Base-by-base conservation (phyloP, 2,113 vertebrate genomes). In the Maccullochella peelii region DNA sequence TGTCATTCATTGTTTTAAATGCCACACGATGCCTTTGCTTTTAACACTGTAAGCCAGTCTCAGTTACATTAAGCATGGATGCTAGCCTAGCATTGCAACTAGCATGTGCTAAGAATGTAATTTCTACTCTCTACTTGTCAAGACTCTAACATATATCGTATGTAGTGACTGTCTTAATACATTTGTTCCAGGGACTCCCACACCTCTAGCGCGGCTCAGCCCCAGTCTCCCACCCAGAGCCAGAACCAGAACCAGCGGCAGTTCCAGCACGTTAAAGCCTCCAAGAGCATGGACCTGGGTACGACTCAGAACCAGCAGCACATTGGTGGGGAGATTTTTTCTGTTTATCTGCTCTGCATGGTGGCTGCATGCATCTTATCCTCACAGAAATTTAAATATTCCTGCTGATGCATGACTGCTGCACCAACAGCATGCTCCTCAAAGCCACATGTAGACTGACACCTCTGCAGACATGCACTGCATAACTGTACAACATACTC, bases 231-330 rank as follows among this genome's bases (percentile, higher is more conserved):
- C 1, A 7, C 36, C 76, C 88, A 85, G 76, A 73, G 1, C 57
- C 86, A 80, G 44, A 78, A 8, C 57, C 86, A 80, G 44, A 78
- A 8, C 50, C 96, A 96, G 89, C 87, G 89, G 58, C 97, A 98
- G 93, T 93, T 95, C 93, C 96, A 97, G 92, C 97, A 97, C 85
- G 94, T 98, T 58, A 99, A 98, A 94, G 95, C 97, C 65, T 99
- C 97, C 2, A 99, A 98, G 93, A 99, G 98, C 96, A 98, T 99
- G 97, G 98, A 99, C 94, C 95, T 98, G 70, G 98, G 98, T 98
- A 97, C 97, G 97, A 89, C 84, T 83, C 86, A 86, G 68, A 92
- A 80, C 89, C 92, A 90, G 83, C 90, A 88, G 49, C 90, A 84
- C 89, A 82, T 81, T 78, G 94, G 93, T 94, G 91, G 90, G 93